phyloP scores from a whole-genome alignment of 2,113 vertebrate genomes.

The Lynx canadensis region DNA sequence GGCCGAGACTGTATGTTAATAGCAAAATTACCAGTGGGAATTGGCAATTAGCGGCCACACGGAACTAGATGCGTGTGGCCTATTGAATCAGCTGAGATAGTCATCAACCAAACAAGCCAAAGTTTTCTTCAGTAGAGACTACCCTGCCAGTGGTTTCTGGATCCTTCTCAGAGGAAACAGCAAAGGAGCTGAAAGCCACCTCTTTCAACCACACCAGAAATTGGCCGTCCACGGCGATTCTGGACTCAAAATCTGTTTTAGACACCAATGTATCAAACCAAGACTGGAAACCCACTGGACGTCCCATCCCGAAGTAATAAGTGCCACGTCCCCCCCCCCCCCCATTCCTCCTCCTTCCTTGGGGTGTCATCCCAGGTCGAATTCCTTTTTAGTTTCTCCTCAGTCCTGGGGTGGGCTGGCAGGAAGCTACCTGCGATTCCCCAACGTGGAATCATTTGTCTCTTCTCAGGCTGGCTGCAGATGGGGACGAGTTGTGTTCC shows the following conservation, averaged over 20 bases:
- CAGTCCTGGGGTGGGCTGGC: neutral
- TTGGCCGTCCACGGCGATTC: neutral
- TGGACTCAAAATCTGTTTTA: neutral
- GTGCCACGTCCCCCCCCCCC: neutral
- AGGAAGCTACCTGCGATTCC: conserved; percentile 41
- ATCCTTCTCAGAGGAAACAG: conserved; percentile 21
- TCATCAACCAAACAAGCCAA: conserved; percentile 44
- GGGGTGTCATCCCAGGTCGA: neutral
- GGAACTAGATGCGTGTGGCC: neutral
- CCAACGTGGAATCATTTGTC: neutral
- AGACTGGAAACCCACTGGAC: conserved; percentile 36
- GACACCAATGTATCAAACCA: neutral
- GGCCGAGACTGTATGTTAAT: neutral
- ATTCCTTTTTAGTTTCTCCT: neutral
- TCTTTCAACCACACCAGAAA: conserved; percentile 12
- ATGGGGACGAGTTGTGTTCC: conserved; percentile 40
- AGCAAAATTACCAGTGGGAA: conserved; percentile 30
- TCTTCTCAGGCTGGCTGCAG: conserved; percentile 35
- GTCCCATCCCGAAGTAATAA: conserved; percentile 50
- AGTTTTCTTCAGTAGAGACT: conserved; percentile 60
- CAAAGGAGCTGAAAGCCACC: neutral
- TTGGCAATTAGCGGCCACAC: conserved; percentile 6
- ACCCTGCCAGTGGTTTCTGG: conserved; percentile 55
- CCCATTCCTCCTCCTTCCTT: neutral
- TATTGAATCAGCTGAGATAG: neutral